Evolutionary conservation across 64 coral and sea anemone genomes (phyloP), one percentile per base, ranked within the genome.

Genomic region (Pachyseris speciosa): DNA sequence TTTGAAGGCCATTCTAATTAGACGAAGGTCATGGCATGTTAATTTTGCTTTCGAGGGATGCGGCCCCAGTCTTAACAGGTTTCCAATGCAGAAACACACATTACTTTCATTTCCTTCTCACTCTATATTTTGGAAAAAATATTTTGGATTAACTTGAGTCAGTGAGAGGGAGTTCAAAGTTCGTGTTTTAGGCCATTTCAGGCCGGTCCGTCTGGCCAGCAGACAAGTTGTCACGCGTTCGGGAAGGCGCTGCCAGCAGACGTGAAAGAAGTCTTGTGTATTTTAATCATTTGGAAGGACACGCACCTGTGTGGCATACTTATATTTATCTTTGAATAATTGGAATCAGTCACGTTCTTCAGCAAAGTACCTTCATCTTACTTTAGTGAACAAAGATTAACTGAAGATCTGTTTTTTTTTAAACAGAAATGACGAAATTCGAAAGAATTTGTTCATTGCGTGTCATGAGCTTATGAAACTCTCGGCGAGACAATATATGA

Each of bases 141-240:
- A 20, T 4, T 44, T 22, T 81, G 7, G 67, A 68, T 34, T 37
- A 40, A 24, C 12, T 24, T 22, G 7, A 13, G 33, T 61, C 51
- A 63, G n/a, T 39, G 37, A 81, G 40, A 58, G 9, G 30, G 53
- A 39, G 77, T 61, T 24, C 34, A 61, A 81, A 81, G 51, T 59
- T 61, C 32, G 51, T 26, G 50, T 37, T 55, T 59, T 55, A 20
- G 51, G 44, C 43, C n/a, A 13, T 10, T 61, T 43, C 7, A 45
- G 25, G 41, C 72, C 72, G 3, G 4, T 29, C 8, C 48, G 77
- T 63, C 77, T 40, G 53, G 50, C 50, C 2, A 37, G 53, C 32
- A 81, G 53, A 81, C 77, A 41, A 15, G 6, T 40, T 81, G 77
- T 81, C 77, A 81, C 77, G 77, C 77, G 47, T 31, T 61, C 34